Percentiles rank a stretch among this genome's conserved stretches.
These are phyloP conservation scores for Dicycla oo DNA, from an alignment of 2,888 invertebrate genomes.

Conservation along the genomic window DNA sequence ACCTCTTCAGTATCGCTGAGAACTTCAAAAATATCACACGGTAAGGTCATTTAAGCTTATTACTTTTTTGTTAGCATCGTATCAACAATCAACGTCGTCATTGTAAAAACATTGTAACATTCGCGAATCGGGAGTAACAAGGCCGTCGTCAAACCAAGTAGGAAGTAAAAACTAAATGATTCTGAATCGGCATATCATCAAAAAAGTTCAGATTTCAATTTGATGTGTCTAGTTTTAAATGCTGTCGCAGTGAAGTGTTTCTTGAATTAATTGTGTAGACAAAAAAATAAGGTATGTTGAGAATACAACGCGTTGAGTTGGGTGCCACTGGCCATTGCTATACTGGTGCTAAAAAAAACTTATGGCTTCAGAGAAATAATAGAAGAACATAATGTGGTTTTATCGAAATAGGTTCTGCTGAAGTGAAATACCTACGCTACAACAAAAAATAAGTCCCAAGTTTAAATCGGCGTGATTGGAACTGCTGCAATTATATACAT, in stretches of 20 bases:
- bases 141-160: slow-evolving; percentile 48
- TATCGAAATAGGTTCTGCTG: neutral
- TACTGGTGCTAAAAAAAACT: neutral
- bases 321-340: neutral
- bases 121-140: slow-evolving; percentile 51
- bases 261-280: slow-evolving; percentile 35
- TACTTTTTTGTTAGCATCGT: slow-evolving; percentile 58
- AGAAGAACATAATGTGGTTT: neutral
- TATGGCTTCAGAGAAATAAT: neutral
- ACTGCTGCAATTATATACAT: neutral
- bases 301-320: slow-evolving; percentile 13
- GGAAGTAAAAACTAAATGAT: slow-evolving; percentile 61
- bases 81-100: slow-evolving; percentile 63
- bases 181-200: slow-evolving; percentile 53
- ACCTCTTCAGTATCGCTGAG: slow-evolving; percentile 29
- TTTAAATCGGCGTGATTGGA: neutral
- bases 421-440: neutral
- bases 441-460: neutral
- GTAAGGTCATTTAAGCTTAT: slow-evolving; percentile 55
- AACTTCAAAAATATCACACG: slow-evolving; percentile 57
- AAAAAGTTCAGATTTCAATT: slow-evolving; percentile 49
- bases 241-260: slow-evolving; percentile 22
- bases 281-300: slow-evolving; percentile 21
- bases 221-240: slow-evolving; percentile 36
- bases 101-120: slow-evolving; percentile 49